phyloP scores from a whole-genome alignment of 2,888 invertebrate species.

The Odontomyia ornata region DNA sequence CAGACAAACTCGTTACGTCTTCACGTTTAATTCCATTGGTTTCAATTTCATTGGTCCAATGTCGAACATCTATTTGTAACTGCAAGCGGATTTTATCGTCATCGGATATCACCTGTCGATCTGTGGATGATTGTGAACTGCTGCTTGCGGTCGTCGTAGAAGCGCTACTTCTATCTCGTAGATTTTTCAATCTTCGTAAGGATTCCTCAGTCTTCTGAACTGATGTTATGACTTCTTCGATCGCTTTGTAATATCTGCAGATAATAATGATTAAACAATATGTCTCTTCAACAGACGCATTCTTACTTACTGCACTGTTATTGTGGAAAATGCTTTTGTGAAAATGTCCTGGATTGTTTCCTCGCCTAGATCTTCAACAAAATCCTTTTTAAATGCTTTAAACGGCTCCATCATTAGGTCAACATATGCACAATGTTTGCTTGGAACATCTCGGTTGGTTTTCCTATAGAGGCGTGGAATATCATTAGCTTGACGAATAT shows the following conservation, averaged over 20 bases:
- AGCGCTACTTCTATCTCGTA: constrained; percentile 69
- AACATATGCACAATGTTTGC: constrained; percentile 83
- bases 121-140: constrained; percentile 55
- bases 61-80: constrained; percentile 83
- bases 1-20: constrained; percentile 69
- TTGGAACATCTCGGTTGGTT: constrained; percentile 88
- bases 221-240: constrained; percentile 88
- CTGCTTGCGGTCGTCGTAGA: constrained; percentile 49
- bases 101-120: constrained; percentile 72
- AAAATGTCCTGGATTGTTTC: constrained; percentile 57
- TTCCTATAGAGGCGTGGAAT: constrained; percentile 92
- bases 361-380: constrained; percentile 59
- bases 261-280: constrained; percentile 33
- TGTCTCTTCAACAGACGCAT: background rate
- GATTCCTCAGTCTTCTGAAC: constrained; percentile 97
- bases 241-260: constrained; percentile 74
- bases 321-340: constrained; percentile 63
- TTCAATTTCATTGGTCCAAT: constrained; percentile 73
- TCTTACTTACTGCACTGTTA: constrained; percentile 69
- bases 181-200: constrained; percentile 85
- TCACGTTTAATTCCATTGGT: constrained; percentile 67
- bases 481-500: constrained; percentile 85
- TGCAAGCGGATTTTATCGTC: constrained; percentile 95
- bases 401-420: constrained; percentile 72
- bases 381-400: constrained; percentile 61